Conservation (phyloP, 2,113 vertebrate genomes). For the Apteryx owenii region DNA sequence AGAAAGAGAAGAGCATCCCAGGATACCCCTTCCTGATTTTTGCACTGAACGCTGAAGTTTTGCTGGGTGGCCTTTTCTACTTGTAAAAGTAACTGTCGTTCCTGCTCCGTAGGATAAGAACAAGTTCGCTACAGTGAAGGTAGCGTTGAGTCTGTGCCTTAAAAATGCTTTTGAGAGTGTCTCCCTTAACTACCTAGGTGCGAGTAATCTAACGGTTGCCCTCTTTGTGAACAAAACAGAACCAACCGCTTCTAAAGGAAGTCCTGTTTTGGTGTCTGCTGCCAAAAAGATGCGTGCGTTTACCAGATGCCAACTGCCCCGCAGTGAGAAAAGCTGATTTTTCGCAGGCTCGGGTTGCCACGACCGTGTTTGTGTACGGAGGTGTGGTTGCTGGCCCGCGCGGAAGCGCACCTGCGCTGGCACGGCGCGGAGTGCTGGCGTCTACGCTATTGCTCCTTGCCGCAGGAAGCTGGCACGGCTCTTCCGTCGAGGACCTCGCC, state of each 20-base stretch:
- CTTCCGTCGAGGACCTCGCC: background rate
- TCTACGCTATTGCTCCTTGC: background rate
- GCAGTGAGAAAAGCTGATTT: background rate
- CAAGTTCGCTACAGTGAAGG: background rate
- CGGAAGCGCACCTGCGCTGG: background rate
- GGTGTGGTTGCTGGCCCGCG: too few relatives aligned
- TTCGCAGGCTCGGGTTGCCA: too few relatives aligned
- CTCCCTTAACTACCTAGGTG: background rate
- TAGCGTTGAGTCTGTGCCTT: rapidly evolving
- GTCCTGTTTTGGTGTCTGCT: rapidly evolving
- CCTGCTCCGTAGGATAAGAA: rapidly evolving
- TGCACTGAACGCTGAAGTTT: background rate
- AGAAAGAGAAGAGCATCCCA: background rate
- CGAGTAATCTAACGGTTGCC: background rate
- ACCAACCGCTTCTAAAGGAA: rapidly evolving
- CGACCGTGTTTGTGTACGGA: too few relatives aligned
- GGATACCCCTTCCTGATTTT: background rate
- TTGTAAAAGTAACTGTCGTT: background rate
- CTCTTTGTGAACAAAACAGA: background rate
- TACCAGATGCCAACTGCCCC: rapidly evolving
- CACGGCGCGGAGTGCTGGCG: too few relatives aligned
- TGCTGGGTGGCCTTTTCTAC: background rate
- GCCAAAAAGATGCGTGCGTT: rapidly evolving
- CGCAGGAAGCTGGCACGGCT: rapidly evolving
- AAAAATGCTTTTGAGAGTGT: rapidly evolving